Conservation (phyloP, 2,888 invertebrate species). For the Philereme transversata region DNA sequence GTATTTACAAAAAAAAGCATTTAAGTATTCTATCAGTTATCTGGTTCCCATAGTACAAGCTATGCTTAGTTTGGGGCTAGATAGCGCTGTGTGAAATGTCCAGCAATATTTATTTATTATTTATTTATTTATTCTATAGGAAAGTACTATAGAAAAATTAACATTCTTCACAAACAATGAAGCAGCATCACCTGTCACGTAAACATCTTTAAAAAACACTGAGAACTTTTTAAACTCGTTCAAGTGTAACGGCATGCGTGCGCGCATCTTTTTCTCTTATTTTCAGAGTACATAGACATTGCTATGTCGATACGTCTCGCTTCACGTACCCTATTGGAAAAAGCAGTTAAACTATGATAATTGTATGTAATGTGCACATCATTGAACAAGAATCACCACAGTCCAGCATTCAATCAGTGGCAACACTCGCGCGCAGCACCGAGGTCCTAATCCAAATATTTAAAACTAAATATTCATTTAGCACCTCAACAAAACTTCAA, state of each 20-base stretch:
- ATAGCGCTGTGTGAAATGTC: too few relatives aligned
- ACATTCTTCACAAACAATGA: constrained; percentile 21
- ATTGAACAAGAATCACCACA: constrained; percentile 53
- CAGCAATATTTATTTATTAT: too few relatives aligned
- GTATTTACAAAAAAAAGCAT: too few relatives aligned
- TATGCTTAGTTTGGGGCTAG: too few relatives aligned
- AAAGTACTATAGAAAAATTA: constrained; percentile 16
- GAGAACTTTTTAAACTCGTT: constrained; percentile 76
- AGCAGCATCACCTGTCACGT: constrained; percentile 34
- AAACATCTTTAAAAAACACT: constrained; percentile 44
- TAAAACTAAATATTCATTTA: constrained; percentile 66
- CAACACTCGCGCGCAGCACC: constrained; percentile 54
- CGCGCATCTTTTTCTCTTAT: constrained; percentile 65
- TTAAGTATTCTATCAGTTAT: too few relatives aligned
- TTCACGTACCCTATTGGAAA: constrained; percentile 78
- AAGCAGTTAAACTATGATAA: constrained; percentile 81
- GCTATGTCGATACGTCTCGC: constrained; percentile 73
- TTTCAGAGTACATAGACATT: constrained; percentile 64
- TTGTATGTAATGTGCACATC: constrained; percentile 70
- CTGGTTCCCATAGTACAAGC: too few relatives aligned
- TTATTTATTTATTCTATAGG: too few relatives aligned
- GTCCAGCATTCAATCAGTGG: constrained; percentile 50
- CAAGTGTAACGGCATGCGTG: constrained; percentile 70
- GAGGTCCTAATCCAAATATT: constrained; percentile 73
- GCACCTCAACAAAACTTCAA: constrained; percentile 48